phyloP scores from a whole-genome alignment of 2,113 vertebrate species.

The Dendropsophus ebraccatus region DNA sequence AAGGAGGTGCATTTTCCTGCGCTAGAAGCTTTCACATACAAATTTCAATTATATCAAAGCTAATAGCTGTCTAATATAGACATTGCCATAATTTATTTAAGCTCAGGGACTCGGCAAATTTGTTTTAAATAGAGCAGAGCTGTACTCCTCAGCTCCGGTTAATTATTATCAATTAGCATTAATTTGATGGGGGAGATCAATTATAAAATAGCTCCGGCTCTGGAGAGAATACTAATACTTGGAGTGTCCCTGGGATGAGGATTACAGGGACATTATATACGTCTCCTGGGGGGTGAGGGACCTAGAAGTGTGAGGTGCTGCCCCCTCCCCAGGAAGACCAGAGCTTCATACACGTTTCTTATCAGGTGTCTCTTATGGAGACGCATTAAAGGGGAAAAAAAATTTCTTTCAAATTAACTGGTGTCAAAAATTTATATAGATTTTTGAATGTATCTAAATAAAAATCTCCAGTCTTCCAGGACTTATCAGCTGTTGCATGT shows the following conservation, averaged over 20 bases:
- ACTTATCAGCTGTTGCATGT: too few species aligned
- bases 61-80: conserved; percentile 54
- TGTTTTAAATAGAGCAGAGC: conserved; percentile 57
- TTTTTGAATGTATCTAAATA: too few species aligned
- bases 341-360: too few species aligned
- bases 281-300: neutral
- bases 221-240: conserved; percentile 42
- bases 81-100: conserved; percentile 56
- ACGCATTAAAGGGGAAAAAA: too few species aligned
- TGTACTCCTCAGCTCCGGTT: conserved; percentile 36
- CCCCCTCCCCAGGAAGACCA: too few species aligned
- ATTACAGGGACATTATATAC: conserved; percentile 26
- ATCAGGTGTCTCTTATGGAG: too few species aligned
- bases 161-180: conserved; percentile 59
- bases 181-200: conserved; percentile 57
- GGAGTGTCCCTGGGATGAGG: neutral
- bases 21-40: conserved; percentile 39
- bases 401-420: too few species aligned
- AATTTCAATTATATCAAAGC: conserved; percentile 41
- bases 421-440: too few species aligned
- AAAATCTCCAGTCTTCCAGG: too few species aligned
- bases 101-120: conserved; percentile 48
- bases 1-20: conserved; percentile 16
- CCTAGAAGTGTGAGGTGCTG: neutral
- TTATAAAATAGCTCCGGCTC: conserved; percentile 52